Percentiles rank a stretch among this genome's conserved stretches.
Conservation (phyloP, 2,113 vertebrate genomes). For the Prunella himalayana region DNA sequence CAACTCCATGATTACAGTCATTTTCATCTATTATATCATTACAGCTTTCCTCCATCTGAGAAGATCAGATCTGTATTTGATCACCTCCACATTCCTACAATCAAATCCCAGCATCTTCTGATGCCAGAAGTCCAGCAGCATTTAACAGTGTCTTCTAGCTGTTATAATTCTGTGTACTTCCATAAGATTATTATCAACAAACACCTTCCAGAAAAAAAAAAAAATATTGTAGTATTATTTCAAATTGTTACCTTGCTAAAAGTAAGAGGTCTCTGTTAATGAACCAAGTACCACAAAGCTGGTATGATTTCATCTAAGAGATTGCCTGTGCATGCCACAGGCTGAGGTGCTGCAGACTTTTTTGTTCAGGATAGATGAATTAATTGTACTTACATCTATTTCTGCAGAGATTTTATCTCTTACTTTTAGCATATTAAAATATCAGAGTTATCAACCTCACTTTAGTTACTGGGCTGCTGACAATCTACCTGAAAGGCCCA, state of each 20-base stretch:
- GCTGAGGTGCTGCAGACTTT: not conserved
- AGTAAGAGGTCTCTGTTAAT: not conserved
- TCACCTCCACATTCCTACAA: not conserved
- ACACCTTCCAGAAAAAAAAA: not conserved
- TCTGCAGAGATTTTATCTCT: slow-evolving; percentile 1
- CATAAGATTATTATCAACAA: not conserved
- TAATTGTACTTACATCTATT: not conserved
- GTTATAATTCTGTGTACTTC: not conserved
- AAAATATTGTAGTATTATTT: not conserved
- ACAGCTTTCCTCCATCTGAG: not conserved
- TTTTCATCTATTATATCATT: not conserved
- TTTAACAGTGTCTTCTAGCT: not conserved
- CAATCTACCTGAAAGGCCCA: not conserved
- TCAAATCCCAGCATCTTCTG: not conserved
- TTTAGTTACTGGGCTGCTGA: not conserved
- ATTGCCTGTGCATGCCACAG: not conserved
- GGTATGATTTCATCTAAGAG: not conserved
- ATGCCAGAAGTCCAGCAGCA: not conserved
- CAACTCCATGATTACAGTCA: not conserved
- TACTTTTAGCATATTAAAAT: not conserved
- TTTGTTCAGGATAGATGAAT: not conserved
- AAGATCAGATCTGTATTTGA: not conserved
- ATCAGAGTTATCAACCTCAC: not conserved
- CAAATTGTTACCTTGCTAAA: not conserved
- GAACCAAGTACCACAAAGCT: not conserved